Conservation (phyloP, 2,888 invertebrate species). For the Panorpa germanica region DNA sequence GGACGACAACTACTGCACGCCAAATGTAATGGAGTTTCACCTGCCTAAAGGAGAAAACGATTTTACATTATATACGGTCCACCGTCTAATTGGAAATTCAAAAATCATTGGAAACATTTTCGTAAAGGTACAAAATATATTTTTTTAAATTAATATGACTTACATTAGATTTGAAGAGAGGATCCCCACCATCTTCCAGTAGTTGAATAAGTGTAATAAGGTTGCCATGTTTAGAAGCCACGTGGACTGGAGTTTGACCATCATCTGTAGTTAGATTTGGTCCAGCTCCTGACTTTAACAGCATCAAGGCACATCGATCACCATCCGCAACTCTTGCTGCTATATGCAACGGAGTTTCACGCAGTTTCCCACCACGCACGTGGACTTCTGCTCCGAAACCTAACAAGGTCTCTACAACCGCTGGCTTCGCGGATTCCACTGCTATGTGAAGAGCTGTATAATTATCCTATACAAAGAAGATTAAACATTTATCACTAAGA, state of each 20-base stretch:
- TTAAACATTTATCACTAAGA: background rate
- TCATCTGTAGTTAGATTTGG: constrained; percentile 91
- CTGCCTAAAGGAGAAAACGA: constrained; percentile 35
- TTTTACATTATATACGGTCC: constrained; percentile 1
- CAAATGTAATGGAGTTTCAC: constrained; percentile 91
- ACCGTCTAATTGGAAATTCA: background rate
- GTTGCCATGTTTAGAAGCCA: constrained; percentile 86
- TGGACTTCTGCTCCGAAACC: constrained; percentile 97
- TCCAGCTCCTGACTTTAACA: constrained; percentile 93
- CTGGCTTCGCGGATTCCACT: constrained; percentile 84
- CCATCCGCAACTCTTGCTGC: constrained; percentile 87
- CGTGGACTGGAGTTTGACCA: constrained; percentile 93
- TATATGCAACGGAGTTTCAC: constrained; percentile 93
- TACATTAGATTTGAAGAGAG: constrained; percentile 79
- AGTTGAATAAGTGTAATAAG: constrained; percentile 68
- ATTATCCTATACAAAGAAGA: constrained; percentile 51
- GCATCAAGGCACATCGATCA: constrained; percentile 87
- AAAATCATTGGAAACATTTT: constrained; percentile 2
- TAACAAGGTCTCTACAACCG: constrained; percentile 85
- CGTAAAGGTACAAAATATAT: constrained; percentile 2
- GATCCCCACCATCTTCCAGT: constrained; percentile 88
- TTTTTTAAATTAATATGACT: constrained; percentile 12
- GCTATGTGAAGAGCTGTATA: constrained; percentile 97
- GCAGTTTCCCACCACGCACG: constrained; percentile 70
- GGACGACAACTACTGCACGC: constrained; percentile 75